Evolutionary conservation across 2,888 invertebrate genomes (phyloP), one percentile per base, ranked within the genome.

Genomic region (Nowickia ferox): DNA sequence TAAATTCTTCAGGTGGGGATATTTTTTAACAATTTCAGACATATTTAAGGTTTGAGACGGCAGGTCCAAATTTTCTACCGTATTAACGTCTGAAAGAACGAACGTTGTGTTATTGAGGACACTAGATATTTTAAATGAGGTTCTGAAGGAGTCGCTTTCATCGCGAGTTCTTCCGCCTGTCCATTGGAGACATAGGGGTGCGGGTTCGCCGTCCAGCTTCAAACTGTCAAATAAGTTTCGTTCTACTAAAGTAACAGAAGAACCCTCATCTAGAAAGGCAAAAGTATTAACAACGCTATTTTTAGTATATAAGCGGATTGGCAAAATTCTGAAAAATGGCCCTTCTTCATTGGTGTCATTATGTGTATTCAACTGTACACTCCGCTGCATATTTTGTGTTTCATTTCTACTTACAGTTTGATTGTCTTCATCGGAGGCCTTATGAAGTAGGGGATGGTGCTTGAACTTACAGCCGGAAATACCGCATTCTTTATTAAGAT

Each of bases 321-420:
- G 38, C 38, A 57, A 57, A 38, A 57, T 57, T 15, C 57, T 11
- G 9, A 57, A 57, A 13, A 57, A 38, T 40, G 42, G 15, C 11
- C 57, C 8, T n/a, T 30, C 11, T 15, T 61, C 42, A 10, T 51
- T 17, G 1, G 6, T 9, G 17, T 13, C 9, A 51, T 51, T n/a
- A 51, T 51, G 51, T 38, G 13, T 15, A 38, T 57, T 40, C 8
- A n/a, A 9, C 17, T 61, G 59, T 40, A n/a, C 59, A 40, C 40
- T 61, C 19, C 13, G 65, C 9, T 46, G 66, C 30, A 13, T 38
- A 15, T 66, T 48, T 30, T 48, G 1, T 3, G 48, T 48, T 30
- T 66, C 48, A 48, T 66, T 48, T 46, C n/a, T 48, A 66, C 48
- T 71, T 69, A 69, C 59, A 48, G 55, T 55, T 71, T 74, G 9